Conservation (phyloP, 2,888 invertebrate genomes). For the Scrobipalpa atriplicella region DNA sequence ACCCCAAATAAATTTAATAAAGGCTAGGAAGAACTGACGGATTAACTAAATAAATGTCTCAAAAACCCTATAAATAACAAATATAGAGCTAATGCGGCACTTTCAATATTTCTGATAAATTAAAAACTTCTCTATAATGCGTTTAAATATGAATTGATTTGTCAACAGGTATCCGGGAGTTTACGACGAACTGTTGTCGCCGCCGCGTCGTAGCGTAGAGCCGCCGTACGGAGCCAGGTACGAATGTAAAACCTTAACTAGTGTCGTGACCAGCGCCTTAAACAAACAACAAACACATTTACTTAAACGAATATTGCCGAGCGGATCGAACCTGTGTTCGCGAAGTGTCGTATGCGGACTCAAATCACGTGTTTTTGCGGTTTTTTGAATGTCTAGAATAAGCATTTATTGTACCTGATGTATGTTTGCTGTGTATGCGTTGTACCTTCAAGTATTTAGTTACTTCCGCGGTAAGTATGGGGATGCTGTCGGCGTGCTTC, state of each 20-base stretch:
- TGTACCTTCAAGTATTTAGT: background rate
- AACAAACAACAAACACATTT: constrained; percentile 38
- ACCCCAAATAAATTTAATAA: too few relatives aligned
- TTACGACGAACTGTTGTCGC: constrained; percentile 78
- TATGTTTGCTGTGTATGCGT: background rate
- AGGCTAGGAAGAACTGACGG: too few relatives aligned
- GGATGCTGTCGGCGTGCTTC: constrained; percentile 1
- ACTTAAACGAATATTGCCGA: constrained; percentile 61
- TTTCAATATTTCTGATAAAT: too few relatives aligned
- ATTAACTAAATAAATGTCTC: too few relatives aligned
- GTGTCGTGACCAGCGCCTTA: constrained; percentile 58
- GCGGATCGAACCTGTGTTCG: constrained; percentile 71
- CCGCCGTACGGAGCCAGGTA: constrained; percentile 80
- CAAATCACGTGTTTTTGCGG: background rate
- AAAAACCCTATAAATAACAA: too few relatives aligned
- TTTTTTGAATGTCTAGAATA: constrained; percentile 27
- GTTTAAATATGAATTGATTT: background rate
- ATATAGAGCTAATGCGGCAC: too few relatives aligned
- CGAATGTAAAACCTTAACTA: constrained; percentile 77
- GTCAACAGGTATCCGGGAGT: constrained; percentile 67
- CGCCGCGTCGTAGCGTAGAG: constrained; percentile 76
- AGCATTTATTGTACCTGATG: constrained; percentile 8
- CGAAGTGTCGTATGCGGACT: constrained; percentile 33
- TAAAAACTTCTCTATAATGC: too few relatives aligned
- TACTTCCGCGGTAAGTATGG: constrained; percentile 1